phyloP scores from a whole-genome alignment of 2,113 vertebrate genomes.

The Egretta garzetta region DNA sequence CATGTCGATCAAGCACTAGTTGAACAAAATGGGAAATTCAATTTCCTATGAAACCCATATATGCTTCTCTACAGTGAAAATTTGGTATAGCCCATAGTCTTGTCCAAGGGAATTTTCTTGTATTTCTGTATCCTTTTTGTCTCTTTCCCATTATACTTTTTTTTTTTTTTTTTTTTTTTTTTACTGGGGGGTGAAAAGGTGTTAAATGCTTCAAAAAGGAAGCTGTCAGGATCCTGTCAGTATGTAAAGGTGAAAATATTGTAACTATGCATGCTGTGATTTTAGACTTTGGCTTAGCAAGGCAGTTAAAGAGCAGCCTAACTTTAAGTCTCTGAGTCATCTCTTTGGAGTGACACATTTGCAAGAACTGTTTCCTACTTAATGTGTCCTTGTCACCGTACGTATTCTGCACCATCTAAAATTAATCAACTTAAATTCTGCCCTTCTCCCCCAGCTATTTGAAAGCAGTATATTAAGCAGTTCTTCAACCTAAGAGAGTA shows the following conservation, averaged over 20 bases:
- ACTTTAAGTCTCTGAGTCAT: background rate
- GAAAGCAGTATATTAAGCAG: background rate
- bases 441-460: background rate
- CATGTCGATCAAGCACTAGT: background rate
- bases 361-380: background rate
- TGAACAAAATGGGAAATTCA: background rate
- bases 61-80: background rate
- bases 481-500: background rate
- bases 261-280: background rate
- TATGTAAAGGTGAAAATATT: background rate
- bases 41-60: background rate
- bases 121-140: background rate
- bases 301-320: background rate
- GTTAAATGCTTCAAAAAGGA: background rate
- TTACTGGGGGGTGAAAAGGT: background rate
- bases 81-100: background rate
- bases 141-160: background rate
- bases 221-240: background rate
- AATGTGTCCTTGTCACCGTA: background rate
- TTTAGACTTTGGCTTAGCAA: background rate
- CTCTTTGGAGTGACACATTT: background rate
- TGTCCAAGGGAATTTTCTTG: background rate
- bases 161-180: background rate
- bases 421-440: background rate
- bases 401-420: background rate